Conservation (phyloP, 2,797 vertebrate genomes). For the Myotis vivesi region DNA sequence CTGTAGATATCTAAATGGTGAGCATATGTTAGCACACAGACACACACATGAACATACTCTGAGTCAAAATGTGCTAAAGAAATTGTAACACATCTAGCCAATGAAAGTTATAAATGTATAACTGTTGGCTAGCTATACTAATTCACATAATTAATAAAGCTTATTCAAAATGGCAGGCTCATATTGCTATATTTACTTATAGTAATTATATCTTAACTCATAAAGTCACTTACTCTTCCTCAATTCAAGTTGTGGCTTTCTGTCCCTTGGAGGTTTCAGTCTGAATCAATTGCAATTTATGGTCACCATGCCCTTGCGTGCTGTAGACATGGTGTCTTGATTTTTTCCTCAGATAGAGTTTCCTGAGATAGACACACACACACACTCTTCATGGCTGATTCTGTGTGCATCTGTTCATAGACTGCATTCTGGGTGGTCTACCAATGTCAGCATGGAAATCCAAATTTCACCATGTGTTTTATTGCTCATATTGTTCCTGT, state of each 20-base stretch:
- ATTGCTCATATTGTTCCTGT: not conserved
- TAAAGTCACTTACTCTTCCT: not conserved
- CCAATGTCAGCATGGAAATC: not conserved
- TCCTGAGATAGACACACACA: not conserved
- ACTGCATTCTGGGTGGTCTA: not conserved
- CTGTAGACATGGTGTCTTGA: not conserved
- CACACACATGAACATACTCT: constrained; percentile 48
- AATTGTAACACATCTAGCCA: constrained; percentile 33
- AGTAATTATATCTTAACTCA: constrained; percentile 32
- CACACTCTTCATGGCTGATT: not conserved
- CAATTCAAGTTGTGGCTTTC: constrained; percentile 11
- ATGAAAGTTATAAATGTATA: constrained; percentile 63
- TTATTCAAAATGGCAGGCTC: constrained; percentile 45
- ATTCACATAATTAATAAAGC: constrained; percentile 66
- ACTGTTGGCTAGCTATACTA: constrained; percentile 22
- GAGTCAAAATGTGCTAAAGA: constrained; percentile 26
- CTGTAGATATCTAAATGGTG: constrained; percentile 63
- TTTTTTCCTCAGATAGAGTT: not conserved
- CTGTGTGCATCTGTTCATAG: not conserved
- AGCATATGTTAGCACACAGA: constrained; percentile 61
- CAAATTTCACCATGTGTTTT: not conserved
- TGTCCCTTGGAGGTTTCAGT: constrained; percentile 17
- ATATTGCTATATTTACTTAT: constrained; percentile 33
- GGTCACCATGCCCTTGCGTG: not conserved
- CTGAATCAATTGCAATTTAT: not conserved